Conservation (phyloP, 2,888 invertebrate species). For the Horisme vitalbata region DNA sequence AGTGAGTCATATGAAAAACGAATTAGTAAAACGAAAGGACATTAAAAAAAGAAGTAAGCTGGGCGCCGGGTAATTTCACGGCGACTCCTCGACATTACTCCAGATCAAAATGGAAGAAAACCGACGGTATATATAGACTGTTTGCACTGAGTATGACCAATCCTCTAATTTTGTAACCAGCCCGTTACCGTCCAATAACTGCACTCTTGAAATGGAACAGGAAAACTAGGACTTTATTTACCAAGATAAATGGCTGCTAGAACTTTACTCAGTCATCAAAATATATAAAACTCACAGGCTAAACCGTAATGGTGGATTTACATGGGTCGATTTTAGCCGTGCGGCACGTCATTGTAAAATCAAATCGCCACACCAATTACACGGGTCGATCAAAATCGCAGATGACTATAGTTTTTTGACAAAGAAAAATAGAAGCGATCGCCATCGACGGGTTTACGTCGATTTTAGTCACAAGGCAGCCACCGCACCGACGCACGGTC, state of each 20-base stretch:
- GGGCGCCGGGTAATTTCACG: conserved; percentile 77
- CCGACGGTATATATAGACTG: conserved; percentile 66
- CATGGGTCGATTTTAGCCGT: no score
- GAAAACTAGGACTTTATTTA: conserved; percentile 21
- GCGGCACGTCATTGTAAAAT: no score
- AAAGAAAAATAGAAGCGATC: no score
- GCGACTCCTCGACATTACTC: conserved; percentile 51
- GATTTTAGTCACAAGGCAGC: no score
- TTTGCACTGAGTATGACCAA: conserved; percentile 66
- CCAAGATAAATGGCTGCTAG: neutral
- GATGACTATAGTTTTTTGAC: no score
- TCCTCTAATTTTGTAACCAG: conserved; percentile 69
- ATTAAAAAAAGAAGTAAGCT: conserved; percentile 62
- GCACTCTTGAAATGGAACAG: conserved; percentile 28
- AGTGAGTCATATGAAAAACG: conserved; percentile 73
- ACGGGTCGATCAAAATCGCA: no score
- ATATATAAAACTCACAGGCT: no score
- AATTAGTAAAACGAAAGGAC: conserved; percentile 55
- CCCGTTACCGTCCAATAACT: conserved; percentile 25
- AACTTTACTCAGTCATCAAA: no score
- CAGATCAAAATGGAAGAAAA: conserved; percentile 70
- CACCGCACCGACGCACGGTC: no score
- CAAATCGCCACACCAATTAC: no score
- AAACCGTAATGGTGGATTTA: no score
- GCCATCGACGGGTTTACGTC: no score